Evolutionary conservation across 1,140 invertebrate species (phyloP).

Genomic region (Drosophila trapezifrons): DNA sequence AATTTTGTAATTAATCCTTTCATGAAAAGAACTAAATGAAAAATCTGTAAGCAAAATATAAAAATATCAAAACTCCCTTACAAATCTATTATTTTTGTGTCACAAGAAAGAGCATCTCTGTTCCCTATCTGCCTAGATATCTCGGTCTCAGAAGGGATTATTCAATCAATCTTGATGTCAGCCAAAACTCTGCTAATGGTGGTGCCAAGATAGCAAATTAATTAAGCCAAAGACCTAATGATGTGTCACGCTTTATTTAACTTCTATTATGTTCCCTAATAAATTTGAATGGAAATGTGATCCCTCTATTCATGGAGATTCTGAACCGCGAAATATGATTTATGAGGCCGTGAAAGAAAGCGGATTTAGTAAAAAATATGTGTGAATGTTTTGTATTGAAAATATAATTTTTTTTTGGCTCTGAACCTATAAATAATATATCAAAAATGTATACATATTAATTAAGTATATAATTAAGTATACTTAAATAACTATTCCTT

Average conservation of each 20-base stretch:
- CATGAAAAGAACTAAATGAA: not conserved
- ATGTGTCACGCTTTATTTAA: conserved; percentile 27
- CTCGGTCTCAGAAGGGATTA: not conserved
- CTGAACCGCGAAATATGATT: conserved; percentile 36
- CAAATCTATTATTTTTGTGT: not conserved
- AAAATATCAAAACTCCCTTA: not conserved
- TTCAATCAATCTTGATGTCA: conserved; percentile 4
- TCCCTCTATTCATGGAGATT: conserved; percentile 4
- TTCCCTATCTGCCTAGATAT: not conserved
- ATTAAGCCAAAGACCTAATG: conserved; percentile 26
- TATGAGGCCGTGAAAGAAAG: conserved; percentile 28
- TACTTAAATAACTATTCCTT: too few relatives aligned
- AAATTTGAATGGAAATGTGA: conserved; percentile 29
- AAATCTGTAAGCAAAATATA: not conserved
- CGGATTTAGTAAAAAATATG: not conserved
- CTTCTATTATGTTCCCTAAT: conserved; percentile 19
- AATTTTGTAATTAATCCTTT: not conserved
- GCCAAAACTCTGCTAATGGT: not conserved
- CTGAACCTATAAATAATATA: not conserved
- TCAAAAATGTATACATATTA: too few relatives aligned
- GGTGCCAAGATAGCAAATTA: conserved; percentile 16
- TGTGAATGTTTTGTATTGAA: not conserved
- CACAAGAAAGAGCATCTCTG: not conserved
- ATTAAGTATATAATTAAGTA: too few relatives aligned
- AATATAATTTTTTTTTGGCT: too few relatives aligned